These are phyloP conservation scores for Lordiphosa clarofinis DNA, from an alignment of 1,140 invertebrate species.

Conservation along the genomic window DNA sequence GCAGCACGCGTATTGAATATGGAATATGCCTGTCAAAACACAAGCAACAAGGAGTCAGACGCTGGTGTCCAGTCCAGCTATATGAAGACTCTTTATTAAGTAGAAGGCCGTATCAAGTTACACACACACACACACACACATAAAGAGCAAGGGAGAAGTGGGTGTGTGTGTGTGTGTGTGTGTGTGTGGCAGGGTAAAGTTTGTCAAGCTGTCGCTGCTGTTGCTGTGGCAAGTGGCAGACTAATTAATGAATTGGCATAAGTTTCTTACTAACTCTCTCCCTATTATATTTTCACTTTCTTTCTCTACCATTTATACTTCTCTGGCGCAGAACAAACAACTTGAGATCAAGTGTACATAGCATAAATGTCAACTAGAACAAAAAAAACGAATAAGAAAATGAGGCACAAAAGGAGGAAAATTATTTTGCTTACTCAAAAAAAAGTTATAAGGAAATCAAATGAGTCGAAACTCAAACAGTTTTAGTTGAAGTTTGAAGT, in stretches of 20 bases:
- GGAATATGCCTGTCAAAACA: constrained; percentile 46
- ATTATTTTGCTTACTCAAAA: too few species aligned
- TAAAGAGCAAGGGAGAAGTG: constrained; percentile 27
- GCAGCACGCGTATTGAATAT: constrained; percentile 50
- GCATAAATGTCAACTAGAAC: constrained; percentile 37
- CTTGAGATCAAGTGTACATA: constrained; percentile 20
- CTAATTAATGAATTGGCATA: constrained; percentile 77
- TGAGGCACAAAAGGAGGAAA: constrained; percentile 1
- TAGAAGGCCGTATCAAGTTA: constrained; percentile 65
- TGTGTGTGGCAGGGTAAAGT: constrained; percentile 23
- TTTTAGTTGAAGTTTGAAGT: background rate
- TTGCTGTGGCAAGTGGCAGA: constrained; percentile 56
- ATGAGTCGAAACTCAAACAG: background rate
- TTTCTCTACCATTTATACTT: constrained; percentile 16
- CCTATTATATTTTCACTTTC: background rate
- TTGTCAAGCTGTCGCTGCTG: constrained; percentile 49
- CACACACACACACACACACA: constrained; percentile 37
- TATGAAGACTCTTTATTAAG: constrained; percentile 65
- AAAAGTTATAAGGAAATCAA: background rate
- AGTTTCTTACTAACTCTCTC: constrained; percentile 49
- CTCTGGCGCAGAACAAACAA: constrained; percentile 11
- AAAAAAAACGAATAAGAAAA: constrained; percentile 2
- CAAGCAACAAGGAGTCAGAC: constrained; percentile 25
- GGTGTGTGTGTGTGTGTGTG: constrained; percentile 14
- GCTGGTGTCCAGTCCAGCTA: constrained; percentile 30